Conservation (phyloP, 2,797 vertebrate species). For the Coregonus suidteri region DNA sequence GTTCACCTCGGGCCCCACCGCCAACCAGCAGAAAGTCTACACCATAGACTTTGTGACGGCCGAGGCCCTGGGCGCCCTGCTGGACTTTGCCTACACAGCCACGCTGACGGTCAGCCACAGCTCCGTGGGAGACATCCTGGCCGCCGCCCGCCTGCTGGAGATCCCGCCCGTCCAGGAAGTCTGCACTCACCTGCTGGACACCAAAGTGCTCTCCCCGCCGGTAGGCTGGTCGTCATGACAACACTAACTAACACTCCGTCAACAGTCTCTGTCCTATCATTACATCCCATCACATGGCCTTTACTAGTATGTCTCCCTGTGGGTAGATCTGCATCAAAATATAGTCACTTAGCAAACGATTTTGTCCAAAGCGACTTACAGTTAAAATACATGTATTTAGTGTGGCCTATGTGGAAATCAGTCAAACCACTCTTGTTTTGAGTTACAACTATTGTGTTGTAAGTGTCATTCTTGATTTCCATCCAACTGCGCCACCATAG, state of each 20-base stretch:
- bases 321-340: neutral
- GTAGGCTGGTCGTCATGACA: conserved; percentile 50
- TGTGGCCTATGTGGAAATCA: neutral
- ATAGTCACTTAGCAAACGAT: neutral
- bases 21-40: conserved; percentile 95
- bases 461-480: neutral
- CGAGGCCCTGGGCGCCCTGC: conserved; percentile 89
- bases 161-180: conserved; percentile 92
- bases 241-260: neutral
- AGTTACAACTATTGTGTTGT: neutral
- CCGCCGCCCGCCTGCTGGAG: conserved; percentile 91
- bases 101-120: conserved; percentile 93
- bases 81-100: conserved; percentile 98
- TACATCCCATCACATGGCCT: neutral
- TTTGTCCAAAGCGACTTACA: neutral
- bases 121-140: conserved; percentile 91
- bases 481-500: conserved; percentile 14
- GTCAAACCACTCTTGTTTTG: neutral
- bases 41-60: conserved; percentile 93
- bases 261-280: neutral
- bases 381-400: neutral
- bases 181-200: conserved; percentile 95
- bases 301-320: neutral
- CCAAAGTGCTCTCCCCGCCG: conserved; percentile 85
- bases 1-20: conserved; percentile 93